A percentile compares a stretch with the other conserved stretches of the same genome.
phyloP scores from a whole-genome alignment of 1,140 invertebrate genomes.

The Drosophila rhopaloa region DNA sequence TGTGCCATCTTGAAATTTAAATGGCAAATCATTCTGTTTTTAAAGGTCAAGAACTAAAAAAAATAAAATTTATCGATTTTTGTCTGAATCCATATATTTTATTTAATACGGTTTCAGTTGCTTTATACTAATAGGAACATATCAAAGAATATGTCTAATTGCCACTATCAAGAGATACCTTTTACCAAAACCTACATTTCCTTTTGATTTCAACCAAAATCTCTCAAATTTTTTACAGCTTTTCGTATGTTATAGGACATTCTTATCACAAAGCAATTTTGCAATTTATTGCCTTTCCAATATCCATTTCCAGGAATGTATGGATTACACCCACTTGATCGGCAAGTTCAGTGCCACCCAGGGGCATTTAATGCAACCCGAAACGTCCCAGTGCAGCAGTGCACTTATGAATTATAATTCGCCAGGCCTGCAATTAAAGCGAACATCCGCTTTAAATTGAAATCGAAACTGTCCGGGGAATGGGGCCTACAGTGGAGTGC shows the following conservation, averaged over 20 bases:
- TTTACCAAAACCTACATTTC: too few species aligned
- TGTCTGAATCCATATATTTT: not conserved
- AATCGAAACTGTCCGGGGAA: slow-evolving; percentile 67
- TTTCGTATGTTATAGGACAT: not conserved
- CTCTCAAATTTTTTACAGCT: too few species aligned
- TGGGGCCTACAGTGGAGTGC: slow-evolving; percentile 23
- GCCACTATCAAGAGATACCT: too few species aligned
- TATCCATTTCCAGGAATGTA: slow-evolving; percentile 12
- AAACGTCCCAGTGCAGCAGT: slow-evolving; percentile 34
- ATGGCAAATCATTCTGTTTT: not conserved
- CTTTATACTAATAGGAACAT: too few species aligned
- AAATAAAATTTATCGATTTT: not conserved
- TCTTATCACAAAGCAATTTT: slow-evolving; percentile 1
- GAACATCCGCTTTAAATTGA: slow-evolving; percentile 74
- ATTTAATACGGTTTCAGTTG: too few species aligned
- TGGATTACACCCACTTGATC: slow-evolving; percentile 33
- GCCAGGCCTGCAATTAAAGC: slow-evolving; percentile 62
- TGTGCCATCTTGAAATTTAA: slow-evolving; percentile 24
- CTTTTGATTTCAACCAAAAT: too few species aligned
- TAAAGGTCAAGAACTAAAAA: not conserved
- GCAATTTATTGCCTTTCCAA: slow-evolving; percentile 2
- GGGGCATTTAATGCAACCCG: slow-evolving; percentile 38
- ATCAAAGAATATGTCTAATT: too few species aligned
- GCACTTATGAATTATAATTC: slow-evolving; percentile 65
- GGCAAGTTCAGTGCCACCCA: slow-evolving; percentile 67